Percentiles rank a stretch among this genome's conserved stretches.
These are phyloP conservation scores for Megaceryle maxima DNA, from an alignment of 2,113 vertebrate genomes.

Conservation along the genomic window DNA sequence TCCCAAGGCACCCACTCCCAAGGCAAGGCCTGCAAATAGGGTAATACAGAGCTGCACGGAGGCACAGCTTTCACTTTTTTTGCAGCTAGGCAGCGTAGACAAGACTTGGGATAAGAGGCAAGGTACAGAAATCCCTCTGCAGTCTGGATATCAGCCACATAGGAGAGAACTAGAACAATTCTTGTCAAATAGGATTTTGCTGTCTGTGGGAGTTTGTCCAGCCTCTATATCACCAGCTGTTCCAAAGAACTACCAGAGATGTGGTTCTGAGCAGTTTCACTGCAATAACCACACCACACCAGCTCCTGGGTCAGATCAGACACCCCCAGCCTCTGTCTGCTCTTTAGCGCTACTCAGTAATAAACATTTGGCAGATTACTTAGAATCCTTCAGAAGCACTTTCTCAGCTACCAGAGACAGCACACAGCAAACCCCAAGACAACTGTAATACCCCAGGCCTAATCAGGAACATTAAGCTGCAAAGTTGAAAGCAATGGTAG, in stretches of 20 bases:
- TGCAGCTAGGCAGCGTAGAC: neutral
- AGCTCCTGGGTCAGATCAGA: neutral
- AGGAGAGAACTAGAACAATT: neutral
- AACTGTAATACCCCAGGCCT: fast-evolving
- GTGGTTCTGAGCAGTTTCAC: fast-evolving
- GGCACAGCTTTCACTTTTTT: neutral
- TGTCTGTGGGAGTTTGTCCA: neutral
- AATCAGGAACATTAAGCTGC: fast-evolving
- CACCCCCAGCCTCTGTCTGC: neutral
- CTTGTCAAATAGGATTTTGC: neutral
- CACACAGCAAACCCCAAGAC: neutral
- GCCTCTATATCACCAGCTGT: neutral
- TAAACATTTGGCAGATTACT: neutral
- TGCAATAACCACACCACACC: fast-evolving
- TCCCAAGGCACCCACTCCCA: neutral
- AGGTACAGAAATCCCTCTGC: neutral
- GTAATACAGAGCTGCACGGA: fast-evolving
- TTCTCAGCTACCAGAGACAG: neutral
- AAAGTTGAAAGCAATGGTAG: neutral
- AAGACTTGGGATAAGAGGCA: neutral
- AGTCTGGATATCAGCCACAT: neutral
- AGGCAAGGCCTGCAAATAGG: neutral
- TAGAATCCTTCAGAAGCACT: neutral
- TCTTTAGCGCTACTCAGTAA: neutral
- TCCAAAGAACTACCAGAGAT: neutral